These are phyloP conservation scores for Emys orbicularis DNA, from an alignment of 2,797 vertebrate species.

Conservation along the genomic window DNA sequence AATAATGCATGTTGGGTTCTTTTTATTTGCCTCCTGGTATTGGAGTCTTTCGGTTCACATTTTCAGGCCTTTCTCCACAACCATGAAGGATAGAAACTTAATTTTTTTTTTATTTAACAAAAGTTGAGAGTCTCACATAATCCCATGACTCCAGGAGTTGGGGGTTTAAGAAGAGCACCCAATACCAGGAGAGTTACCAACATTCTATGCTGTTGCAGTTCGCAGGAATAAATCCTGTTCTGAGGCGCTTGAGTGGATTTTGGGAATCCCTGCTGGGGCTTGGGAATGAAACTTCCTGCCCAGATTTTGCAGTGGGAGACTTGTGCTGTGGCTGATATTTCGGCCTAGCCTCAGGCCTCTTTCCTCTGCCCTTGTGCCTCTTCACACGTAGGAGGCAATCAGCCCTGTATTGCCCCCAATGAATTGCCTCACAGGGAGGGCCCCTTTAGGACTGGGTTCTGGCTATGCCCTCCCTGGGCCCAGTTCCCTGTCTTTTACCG, in stretches of 20 bases:
- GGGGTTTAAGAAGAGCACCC: conserved; percentile 18
- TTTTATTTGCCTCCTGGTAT: background rate
- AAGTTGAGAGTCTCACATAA: background rate
- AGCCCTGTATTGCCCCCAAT: background rate
- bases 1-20: background rate
- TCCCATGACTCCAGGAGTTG: background rate
- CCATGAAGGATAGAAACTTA: background rate
- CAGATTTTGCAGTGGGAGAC: background rate
- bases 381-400: background rate
- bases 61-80: background rate
- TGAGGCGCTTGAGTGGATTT: background rate
- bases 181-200: background rate
- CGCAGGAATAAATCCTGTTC: conserved; percentile 6
- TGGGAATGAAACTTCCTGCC: conserved; percentile 28
- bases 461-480: background rate
- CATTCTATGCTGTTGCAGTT: background rate
- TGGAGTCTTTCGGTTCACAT: background rate
- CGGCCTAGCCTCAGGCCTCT: background rate
- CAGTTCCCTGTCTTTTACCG: background rate
- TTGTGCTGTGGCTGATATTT: background rate
- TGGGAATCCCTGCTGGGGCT: background rate
- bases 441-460: background rate
- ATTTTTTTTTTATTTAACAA: conserved; percentile 18
- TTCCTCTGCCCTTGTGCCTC: background rate
- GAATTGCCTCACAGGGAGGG: background rate